These are phyloP conservation scores for Bufotes viridis DNA, from an alignment of 2,797 vertebrate species.

Conservation along the genomic window DNA sequence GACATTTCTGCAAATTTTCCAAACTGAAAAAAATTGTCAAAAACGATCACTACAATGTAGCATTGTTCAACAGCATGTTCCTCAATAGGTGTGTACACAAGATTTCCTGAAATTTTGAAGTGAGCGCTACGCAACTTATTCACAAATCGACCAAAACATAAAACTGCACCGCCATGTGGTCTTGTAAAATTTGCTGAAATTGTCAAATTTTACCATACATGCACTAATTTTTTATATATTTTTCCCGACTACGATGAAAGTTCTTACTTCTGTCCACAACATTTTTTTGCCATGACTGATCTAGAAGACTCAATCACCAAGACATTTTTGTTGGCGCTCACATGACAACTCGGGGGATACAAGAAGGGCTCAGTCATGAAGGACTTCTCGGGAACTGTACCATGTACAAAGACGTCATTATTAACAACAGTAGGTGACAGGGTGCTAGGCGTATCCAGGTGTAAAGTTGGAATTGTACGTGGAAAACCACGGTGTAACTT, in stretches of 20 bases:
- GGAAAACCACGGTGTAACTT: too few relatives aligned
- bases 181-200: too few relatives aligned
- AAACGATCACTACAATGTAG: background rate
- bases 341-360: background rate
- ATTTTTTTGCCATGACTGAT: background rate
- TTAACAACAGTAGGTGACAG: background rate
- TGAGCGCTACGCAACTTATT: background rate
- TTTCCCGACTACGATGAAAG: background rate
- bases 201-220: too few relatives aligned
- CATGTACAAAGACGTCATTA: too few relatives aligned
- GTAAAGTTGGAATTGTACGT: background rate
- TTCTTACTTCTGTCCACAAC: background rate
- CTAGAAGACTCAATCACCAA: too few relatives aligned
- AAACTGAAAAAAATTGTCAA: background rate
- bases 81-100: background rate
- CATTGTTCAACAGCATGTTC: background rate
- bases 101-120: background rate
- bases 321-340: too few relatives aligned
- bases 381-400: too few relatives aligned
- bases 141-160: background rate
- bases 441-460: too few relatives aligned
- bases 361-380: too few relatives aligned
- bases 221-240: too few relatives aligned
- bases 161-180: background rate
- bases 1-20: background rate